A percentile compares a stretch with the other conserved stretches of the same genome.
These are phyloP conservation scores for Apostichopus leukothele DNA, from an alignment of 53 echinoderm and acorn worm genomes.

Conservation along the genomic window DNA sequence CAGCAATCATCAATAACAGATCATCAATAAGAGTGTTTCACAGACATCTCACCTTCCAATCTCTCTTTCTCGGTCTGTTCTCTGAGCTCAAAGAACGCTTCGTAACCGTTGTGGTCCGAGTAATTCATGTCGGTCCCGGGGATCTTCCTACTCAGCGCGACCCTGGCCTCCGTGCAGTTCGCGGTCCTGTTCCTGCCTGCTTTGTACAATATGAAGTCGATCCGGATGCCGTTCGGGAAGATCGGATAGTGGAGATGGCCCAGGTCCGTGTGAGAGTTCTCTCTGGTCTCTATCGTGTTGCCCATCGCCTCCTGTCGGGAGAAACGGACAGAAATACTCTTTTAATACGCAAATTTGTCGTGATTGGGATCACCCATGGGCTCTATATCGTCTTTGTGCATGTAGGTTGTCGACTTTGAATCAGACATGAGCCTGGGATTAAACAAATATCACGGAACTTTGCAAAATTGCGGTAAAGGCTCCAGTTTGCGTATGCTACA, in stretches of 20 bases:
- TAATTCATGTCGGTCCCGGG: conserved; percentile 69
- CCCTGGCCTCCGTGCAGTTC: conserved; percentile 54
- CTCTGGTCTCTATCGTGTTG: conserved; percentile 46
- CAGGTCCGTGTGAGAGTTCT: conserved; percentile 34
- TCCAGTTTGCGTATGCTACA: too few species aligned
- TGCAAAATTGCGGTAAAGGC: too few species aligned
- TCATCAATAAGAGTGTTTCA: background rate
- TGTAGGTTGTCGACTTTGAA: too few species aligned
- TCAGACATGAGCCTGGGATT: too few species aligned
- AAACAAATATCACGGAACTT: too few species aligned
- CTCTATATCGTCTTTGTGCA: too few species aligned
- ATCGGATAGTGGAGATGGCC: conserved; percentile 47
- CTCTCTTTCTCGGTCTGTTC: conserved; percentile 34
- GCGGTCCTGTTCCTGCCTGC: conserved; percentile 31
- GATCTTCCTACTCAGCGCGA: conserved; percentile 65
- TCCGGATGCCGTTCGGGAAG: conserved; percentile 59
- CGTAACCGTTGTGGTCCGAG: conserved; percentile 88
- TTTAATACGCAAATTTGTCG: background rate
- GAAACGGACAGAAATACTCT: background rate
- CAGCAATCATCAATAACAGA: too few species aligned
- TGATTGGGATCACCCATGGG: too few species aligned
- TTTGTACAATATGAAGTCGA: conserved; percentile 82
- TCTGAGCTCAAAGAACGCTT: conserved; percentile 60
- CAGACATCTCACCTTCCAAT: conserved; percentile 29
- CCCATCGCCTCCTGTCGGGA: conserved; percentile 48